Base-by-base conservation (phyloP, 2,888 invertebrate genomes). In the Rhagonycha lutea region DNA sequence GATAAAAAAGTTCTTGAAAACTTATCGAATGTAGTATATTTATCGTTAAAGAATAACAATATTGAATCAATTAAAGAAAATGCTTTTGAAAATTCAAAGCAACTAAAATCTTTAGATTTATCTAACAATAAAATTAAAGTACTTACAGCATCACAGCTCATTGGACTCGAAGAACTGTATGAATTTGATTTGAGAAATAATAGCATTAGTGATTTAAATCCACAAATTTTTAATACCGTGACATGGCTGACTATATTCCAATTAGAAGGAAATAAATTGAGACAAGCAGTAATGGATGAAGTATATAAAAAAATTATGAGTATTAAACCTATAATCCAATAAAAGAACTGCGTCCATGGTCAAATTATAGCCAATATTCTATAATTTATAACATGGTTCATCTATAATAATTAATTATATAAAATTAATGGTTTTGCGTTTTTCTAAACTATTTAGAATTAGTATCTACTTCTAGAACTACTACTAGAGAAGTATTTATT, bases 191-290 rank as follows among this genome's bases (percentile, higher is more conserved):
- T 61, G 5, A 8, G 61, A 8, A 61, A 61, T 18, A 61, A 69
- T 18, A 69, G 68, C 68, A 69, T 69, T 18, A 32, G 3, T 29
- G 32, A 14, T 7, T 8, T 69, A 14, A 12, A 69, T 14, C 14
- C 9, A 10, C 3, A 14, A 8, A 10, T 47, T 32, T 69, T 69
- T 12, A 32, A 69, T 32, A 28, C 14, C 9, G 11, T 47, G 9
- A 14, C 32, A 4, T 32, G 8, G 3, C 14, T 69, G 0, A 47
- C 2, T 1, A 8, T 2, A 23, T 1, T 69, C 7, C 1, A 47
- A 4, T 32, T 69, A 14, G 29, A 69, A 32, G 68, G 68, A 69
- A 69, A 69, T 69, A 47, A 69, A 69, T 47, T 69, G 12, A 32
- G 18, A 0, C 10, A 14, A 11, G 23, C 7, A 10, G 68, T 47